Conservation (phyloP, 2,888 invertebrate species). For the Homarus gammarus region DNA sequence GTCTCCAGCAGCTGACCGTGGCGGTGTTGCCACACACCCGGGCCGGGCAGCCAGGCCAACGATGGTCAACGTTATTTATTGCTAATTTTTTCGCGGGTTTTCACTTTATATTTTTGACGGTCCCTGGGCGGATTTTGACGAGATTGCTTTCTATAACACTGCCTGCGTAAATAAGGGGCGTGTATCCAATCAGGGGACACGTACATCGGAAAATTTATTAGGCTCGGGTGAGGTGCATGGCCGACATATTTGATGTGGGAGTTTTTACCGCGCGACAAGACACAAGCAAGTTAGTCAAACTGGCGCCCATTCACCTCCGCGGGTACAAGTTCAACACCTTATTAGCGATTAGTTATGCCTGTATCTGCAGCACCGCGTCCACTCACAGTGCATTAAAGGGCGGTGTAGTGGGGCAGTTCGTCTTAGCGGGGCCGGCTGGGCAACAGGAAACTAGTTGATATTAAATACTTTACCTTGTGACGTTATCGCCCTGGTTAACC, state of each 20-base stretch:
- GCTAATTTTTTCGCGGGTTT: background rate
- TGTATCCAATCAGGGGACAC: background rate
- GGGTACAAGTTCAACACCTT: background rate
- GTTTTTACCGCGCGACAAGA: background rate
- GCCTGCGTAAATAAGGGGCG: background rate
- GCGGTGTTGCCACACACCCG: background rate
- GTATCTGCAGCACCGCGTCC: too few relatives aligned
- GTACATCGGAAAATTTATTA: background rate
- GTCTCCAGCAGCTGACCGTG: constrained; percentile 17
- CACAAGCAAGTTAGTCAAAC: background rate
- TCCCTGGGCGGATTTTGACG: too few relatives aligned
- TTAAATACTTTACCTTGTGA: background rate
- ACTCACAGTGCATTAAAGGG: background rate
- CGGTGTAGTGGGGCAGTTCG: background rate
- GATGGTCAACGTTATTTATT: background rate
- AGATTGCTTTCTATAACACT: background rate
- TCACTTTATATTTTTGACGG: background rate
- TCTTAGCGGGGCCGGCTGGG: background rate
- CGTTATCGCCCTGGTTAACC: constrained; percentile 4
- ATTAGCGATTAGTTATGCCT: background rate
- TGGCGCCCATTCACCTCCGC: background rate
- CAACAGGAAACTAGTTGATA: background rate
- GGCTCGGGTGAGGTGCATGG: background rate
- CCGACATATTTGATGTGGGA: background rate
- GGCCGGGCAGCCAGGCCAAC: background rate